Conservation (phyloP, 35 echinoderm and acorn worm species). For the Heliocidaris tuberculata region DNA sequence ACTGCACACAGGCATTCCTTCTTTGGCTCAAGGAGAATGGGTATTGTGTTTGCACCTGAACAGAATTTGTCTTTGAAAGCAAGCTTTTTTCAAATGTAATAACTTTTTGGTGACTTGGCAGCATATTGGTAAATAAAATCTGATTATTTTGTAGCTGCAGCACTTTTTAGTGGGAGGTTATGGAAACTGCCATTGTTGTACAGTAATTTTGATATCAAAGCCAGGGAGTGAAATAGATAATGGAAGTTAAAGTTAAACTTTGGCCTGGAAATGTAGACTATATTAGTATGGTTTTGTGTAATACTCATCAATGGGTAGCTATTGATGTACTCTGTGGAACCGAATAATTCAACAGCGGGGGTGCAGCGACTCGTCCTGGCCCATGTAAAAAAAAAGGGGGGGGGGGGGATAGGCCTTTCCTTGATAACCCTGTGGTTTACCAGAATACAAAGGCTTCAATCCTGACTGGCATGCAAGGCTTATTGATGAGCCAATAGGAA, state of each 20-base stretch:
- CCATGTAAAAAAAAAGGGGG: too few relatives aligned
- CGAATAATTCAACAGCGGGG: neutral
- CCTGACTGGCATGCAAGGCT: neutral
- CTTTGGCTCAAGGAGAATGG: neutral
- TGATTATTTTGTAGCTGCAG: neutral
- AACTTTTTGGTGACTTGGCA: neutral
- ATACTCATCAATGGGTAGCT: neutral
- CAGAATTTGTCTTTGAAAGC: neutral
- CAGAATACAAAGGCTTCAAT: neutral
- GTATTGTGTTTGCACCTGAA: slow-evolving; percentile 10
- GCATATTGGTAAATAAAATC: neutral
- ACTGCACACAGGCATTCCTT: slow-evolving; percentile 3
- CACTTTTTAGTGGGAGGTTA: neutral
- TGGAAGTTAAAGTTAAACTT: neutral
- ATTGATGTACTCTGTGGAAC: neutral
- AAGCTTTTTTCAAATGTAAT: neutral
- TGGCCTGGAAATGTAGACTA: neutral
- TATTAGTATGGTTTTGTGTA: neutral
- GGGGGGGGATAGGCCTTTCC: neutral
- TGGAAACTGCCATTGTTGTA: neutral
- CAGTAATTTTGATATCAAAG: neutral
- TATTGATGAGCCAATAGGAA: neutral
- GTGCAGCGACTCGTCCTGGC: neutral
- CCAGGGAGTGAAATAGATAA: neutral
- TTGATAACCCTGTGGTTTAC: neutral